Conservation (phyloP, 2,888 invertebrate genomes). For the Ctena decussata region DNA sequence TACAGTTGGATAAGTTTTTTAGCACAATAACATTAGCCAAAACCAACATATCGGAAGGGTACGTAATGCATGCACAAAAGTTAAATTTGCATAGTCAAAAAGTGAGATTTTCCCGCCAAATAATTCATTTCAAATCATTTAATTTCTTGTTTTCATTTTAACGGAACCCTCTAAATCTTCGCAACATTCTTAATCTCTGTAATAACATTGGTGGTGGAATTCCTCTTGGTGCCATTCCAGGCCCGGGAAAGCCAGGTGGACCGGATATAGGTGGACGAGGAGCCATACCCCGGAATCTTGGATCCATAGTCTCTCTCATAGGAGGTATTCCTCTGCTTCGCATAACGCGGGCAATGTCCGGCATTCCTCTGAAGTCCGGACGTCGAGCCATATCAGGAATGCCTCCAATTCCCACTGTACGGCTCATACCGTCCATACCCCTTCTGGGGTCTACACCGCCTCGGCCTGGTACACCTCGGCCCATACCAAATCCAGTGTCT, state of each 20-base stretch:
- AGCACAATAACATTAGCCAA: too few species aligned
- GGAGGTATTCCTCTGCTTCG: not conserved
- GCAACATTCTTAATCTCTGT: not conserved
- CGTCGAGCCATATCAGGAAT: not conserved
- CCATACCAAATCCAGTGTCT: not conserved
- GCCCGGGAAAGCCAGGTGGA: not conserved
- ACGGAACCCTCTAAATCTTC: not conserved
- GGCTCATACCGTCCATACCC: not conserved
- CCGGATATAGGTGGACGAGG: too few species aligned
- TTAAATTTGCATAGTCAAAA: too few species aligned
- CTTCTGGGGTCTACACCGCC: not conserved
- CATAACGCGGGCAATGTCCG: not conserved
- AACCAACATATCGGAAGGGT: too few species aligned
- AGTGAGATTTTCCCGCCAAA: too few species aligned
- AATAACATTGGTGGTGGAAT: not conserved
- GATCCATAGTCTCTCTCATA: not conserved
- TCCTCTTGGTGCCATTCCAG: not conserved
- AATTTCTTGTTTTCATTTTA: too few species aligned
- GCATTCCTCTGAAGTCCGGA: not conserved
- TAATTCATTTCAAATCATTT: too few species aligned
- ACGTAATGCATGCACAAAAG: too few species aligned
- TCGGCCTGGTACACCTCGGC: not conserved
- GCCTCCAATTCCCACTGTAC: not conserved
- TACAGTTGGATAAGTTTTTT: too few species aligned
- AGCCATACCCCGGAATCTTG: not conserved